phyloP scores from a whole-genome alignment of 2,888 invertebrate genomes.

The Zonitis immaculata region DNA sequence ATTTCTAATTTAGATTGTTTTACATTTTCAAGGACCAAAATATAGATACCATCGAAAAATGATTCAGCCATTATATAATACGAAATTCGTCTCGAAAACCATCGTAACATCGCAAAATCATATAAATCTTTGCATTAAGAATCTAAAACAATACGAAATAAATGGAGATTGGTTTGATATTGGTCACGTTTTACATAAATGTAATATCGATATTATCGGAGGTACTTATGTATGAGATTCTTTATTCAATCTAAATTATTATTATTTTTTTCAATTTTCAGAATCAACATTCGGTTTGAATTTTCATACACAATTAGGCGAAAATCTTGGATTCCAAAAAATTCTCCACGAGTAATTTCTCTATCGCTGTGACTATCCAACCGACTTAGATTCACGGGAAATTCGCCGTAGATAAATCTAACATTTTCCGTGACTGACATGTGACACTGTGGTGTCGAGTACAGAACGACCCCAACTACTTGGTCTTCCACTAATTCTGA shows the following conservation, averaged over 20 bases:
- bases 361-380: too few species aligned
- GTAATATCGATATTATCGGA: constrained; percentile 26
- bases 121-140: constrained; percentile 22
- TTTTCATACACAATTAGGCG: constrained; percentile 16
- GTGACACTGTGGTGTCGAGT: too few species aligned
- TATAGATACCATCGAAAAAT: constrained; percentile 13
- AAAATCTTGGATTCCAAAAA: constrained; percentile 18
- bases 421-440: too few species aligned
- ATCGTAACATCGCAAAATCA: constrained; percentile 20
- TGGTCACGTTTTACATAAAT: constrained; percentile 20
- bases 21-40: too few species aligned
- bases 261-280: too few species aligned
- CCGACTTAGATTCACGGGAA: too few species aligned
- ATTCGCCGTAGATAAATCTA: too few species aligned
- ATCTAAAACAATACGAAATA: constrained; percentile 18
- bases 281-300: constrained; percentile 26
- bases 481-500: too few species aligned
- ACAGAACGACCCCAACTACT: too few species aligned
- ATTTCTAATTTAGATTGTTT: too few species aligned
- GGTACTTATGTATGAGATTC: too few species aligned
- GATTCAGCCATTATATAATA: constrained; percentile 29
- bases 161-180: constrained; percentile 26
- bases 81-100: constrained; percentile 24
- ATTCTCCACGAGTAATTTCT: constrained; percentile 20
- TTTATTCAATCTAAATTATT: too few species aligned